These are phyloP conservation scores for Brachystomella parvula DNA, from an alignment of 1,140 invertebrate species.

Conservation along the genomic window DNA sequence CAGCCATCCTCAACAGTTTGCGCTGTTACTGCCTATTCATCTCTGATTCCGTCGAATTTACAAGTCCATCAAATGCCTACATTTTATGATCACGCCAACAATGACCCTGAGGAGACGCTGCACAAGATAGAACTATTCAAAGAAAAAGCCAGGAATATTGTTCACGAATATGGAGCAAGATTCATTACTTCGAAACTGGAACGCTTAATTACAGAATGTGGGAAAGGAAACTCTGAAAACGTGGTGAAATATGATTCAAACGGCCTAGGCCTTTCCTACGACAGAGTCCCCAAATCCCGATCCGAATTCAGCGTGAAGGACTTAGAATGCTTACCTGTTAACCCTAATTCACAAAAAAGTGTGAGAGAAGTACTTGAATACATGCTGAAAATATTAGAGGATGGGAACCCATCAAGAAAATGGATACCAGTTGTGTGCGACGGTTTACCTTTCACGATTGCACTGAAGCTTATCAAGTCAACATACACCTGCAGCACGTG, in stretches of 20 bases:
- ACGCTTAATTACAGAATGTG: background rate
- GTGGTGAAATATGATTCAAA: background rate
- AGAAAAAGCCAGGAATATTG: background rate
- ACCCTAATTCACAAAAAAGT: slow-evolving; percentile 8
- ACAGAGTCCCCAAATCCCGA: background rate
- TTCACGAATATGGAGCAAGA: background rate
- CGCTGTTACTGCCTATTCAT: background rate
- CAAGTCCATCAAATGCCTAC: background rate
- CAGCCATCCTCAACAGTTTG: background rate
- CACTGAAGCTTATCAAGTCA: background rate
- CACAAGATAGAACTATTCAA: background rate
- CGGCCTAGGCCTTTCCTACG: background rate
- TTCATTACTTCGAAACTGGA: background rate
- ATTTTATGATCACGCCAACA: background rate
- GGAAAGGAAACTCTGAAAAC: background rate
- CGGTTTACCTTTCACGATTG: slow-evolving; percentile 4
- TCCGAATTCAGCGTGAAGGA: background rate
- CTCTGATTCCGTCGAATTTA: background rate
- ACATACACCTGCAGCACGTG: background rate
- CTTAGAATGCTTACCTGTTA: background rate
- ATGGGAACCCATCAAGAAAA: background rate
- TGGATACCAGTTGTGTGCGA: slow-evolving; percentile 7
- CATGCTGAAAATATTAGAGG: background rate
- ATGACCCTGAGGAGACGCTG: background rate
- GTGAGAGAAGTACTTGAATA: background rate